These are phyloP conservation scores for Volucella zonaria DNA, from an alignment of 2,888 invertebrate genomes.

Conservation along the genomic window DNA sequence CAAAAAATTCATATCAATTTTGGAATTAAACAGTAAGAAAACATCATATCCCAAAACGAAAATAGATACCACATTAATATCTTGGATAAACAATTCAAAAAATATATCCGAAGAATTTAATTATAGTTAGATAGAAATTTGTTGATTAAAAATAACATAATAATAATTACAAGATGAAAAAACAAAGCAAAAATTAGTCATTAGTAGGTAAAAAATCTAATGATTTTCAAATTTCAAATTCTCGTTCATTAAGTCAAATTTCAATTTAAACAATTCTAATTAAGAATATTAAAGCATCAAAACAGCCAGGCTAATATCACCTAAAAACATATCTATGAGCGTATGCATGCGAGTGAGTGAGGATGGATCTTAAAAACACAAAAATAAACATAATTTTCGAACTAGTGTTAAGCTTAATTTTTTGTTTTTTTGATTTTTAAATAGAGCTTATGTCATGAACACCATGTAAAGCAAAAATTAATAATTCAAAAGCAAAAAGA, in stretches of 20 bases:
- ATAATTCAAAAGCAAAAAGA: no score
- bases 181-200: constrained; percentile 1
- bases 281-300: constrained; percentile 61
- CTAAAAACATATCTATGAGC: constrained; percentile 83
- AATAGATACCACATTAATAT: constrained; percentile 44
- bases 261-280: constrained; percentile 52
- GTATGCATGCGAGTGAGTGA: constrained; percentile 65
- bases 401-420: constrained; percentile 35
- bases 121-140: constrained; percentile 63
- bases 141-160: constrained; percentile 55
- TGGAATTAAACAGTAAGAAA: constrained; percentile 55
- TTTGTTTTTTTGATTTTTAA: background rate
- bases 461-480: constrained; percentile 8
- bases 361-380: constrained; percentile 57
- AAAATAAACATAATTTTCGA: constrained; percentile 32
- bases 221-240: constrained; percentile 37
- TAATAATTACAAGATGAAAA: constrained; percentile 17
- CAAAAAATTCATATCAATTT: constrained; percentile 49
- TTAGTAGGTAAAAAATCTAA: constrained; percentile 3
- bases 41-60: constrained; percentile 63
- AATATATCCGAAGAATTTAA: constrained; percentile 47
- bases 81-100: constrained; percentile 33
- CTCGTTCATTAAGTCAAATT: constrained; percentile 71
- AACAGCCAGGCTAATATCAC: constrained; percentile 83
- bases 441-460: background rate